Percentiles rank a stretch among this genome's conserved stretches.
Evolutionary conservation across 2,888 invertebrate genomes (phyloP).

Genomic region (Eupithecia vulgata): DNA sequence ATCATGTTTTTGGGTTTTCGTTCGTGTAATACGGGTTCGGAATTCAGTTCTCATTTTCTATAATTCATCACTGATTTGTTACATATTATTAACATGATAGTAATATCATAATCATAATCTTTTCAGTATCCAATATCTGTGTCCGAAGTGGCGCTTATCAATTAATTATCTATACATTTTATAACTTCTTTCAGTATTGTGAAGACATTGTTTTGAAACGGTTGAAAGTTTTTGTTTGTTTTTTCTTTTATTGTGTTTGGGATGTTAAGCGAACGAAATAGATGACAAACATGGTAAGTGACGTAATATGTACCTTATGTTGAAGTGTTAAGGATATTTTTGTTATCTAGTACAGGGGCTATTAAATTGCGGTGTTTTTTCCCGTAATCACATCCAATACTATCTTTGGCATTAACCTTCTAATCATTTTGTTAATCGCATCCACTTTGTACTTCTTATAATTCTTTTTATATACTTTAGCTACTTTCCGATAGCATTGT

Average conservation of each 20-base stretch:
- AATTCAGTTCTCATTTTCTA: background rate
- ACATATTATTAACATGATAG: slow-evolving; percentile 22
- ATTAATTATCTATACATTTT: slow-evolving; percentile 53
- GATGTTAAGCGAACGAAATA: slow-evolving; percentile 40
- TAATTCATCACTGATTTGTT: slow-evolving; percentile 54
- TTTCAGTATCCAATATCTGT: slow-evolving; percentile 61
- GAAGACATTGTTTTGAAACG: slow-evolving; percentile 43
- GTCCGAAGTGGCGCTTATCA: slow-evolving; percentile 70
- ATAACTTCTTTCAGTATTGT: slow-evolving; percentile 48
- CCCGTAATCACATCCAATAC: background rate
- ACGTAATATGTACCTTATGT: background rate
- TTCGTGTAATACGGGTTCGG: background rate
- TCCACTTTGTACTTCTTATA: background rate
- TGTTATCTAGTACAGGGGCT: background rate
- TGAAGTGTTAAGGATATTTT: background rate
- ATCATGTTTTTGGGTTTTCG: background rate
- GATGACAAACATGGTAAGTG: slow-evolving; percentile 52
- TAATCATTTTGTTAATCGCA: slow-evolving; percentile 1
- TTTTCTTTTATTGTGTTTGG: slow-evolving; percentile 45
- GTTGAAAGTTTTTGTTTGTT: slow-evolving; percentile 39
- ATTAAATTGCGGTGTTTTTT: background rate
- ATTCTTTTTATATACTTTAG: background rate
- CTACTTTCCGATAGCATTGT: background rate
- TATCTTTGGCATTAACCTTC: slow-evolving; percentile 8
- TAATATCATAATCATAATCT: slow-evolving; percentile 66